Conservation (phyloP, 2,888 invertebrate genomes). For the Frankliniella intonsa region DNA sequence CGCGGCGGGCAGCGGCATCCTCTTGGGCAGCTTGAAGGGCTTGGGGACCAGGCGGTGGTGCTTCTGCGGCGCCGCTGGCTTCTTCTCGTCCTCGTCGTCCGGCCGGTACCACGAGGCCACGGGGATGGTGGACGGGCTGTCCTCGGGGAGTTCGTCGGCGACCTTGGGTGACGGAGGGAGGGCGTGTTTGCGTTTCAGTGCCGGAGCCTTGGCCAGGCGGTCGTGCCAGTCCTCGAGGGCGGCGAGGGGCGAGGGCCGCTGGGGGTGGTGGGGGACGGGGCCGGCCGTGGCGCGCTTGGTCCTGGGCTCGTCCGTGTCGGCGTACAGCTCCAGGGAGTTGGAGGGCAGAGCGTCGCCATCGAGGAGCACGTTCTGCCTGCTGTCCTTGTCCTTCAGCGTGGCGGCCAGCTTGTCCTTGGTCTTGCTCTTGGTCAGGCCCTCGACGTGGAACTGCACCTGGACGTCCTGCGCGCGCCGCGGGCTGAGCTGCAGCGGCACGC, state of each 20-base stretch:
- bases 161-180: background rate
- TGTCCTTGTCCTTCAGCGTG: background rate
- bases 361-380: background rate
- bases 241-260: background rate
- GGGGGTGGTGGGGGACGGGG: background rate
- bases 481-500: background rate
- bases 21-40: slow-evolving; percentile 8
- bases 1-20: background rate
- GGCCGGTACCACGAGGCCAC: background rate
- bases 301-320: background rate
- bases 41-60: background rate
- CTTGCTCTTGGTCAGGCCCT: slow-evolving; percentile 1
- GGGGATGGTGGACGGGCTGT: background rate
- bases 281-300: background rate
- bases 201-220: background rate
- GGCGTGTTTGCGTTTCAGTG: background rate
- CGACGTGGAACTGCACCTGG: background rate
- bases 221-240: background rate
- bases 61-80: background rate
- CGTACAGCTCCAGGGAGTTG: background rate
- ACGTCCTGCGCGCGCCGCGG: background rate
- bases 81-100: background rate
- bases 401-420: slow-evolving; percentile 8
- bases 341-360: background rate
- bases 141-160: background rate